Conservation (phyloP, 2,797 vertebrate genomes). For the Mormyrops attenuatus region DNA sequence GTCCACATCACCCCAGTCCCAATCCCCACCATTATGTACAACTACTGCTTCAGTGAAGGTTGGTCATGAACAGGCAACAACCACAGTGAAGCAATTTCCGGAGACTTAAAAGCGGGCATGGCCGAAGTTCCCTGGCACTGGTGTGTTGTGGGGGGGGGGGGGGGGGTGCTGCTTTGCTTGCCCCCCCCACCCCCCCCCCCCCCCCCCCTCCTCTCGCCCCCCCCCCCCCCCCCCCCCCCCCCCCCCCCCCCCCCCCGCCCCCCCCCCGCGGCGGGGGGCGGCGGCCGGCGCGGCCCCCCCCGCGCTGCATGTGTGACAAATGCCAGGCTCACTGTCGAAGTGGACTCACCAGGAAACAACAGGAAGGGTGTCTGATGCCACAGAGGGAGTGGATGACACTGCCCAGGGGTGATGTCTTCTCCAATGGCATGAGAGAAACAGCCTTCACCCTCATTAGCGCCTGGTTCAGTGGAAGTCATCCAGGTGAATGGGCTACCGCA, state of each 20-base stretch:
- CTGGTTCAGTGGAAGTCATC: not conserved
- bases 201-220: too few relatives aligned
- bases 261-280: too few relatives aligned
- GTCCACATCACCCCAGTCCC: not conserved
- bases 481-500: not conserved
- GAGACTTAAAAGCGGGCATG: not conserved
- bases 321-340: not conserved
- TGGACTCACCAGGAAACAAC: not conserved
- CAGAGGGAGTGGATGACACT: not conserved
- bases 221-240: too few relatives aligned
- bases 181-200: too few relatives aligned
- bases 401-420: not conserved
- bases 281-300: too few relatives aligned
- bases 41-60: not conserved
- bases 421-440: not conserved
- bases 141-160: too few relatives aligned
- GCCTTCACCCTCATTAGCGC: not conserved
- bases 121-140: not conserved
- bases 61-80: not conserved
- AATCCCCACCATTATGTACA: not conserved
- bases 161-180: too few relatives aligned
- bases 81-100: not conserved
- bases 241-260: too few relatives aligned
- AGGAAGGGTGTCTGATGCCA: not conserved
- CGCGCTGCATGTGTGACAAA: not conserved